Base-by-base conservation (phyloP, 1,140 invertebrate species). In the Metopolophium dirhodum region DNA sequence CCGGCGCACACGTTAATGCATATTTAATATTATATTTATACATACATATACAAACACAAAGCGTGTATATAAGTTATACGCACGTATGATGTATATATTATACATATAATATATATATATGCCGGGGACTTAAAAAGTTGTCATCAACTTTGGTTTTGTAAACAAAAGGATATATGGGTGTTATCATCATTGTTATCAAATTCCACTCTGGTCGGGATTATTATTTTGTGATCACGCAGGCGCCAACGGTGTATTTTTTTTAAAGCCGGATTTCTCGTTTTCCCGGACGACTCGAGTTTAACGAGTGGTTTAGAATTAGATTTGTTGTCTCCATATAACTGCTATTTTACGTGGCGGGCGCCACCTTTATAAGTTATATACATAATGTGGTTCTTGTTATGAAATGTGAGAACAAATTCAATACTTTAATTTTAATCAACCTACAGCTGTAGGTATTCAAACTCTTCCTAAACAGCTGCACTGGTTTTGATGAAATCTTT, bases 1-100 rank as follows among this genome's bases (percentile, higher is more conserved):
- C 91, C 49, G 91, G n/a, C 91, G 77, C 49, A 93, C 91, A 93
- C 91, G 91, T 93, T 93, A 93, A 93, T 93, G 91, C 91, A 93
- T 86, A 86, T 93, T 93, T 93, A 93, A 93, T 93, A 93, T 82
- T 86, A 93, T 93, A 93, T 77, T 77, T 85, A 85, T 86, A 77
- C 22, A 91, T 82, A 87, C 7, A 87, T 8, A 87, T 49, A 87
- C 45, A 68, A 77, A 68, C 41, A 22, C 30, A 45, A 23, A 9
- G 57, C 18, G 37, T 61, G 23, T 88, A 49, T 68, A 90, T 45
- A 35, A 41, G 26, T 86, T 47, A 86, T 41, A 86, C 85, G 11
- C 41, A 35, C n/a, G 20, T n/a, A 86, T 45, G 8, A 90, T 41
- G 35, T 57, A 41, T 90, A 88, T n/a, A 41, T 49, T 41, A n/a